phyloP scores from a whole-genome alignment of 1,140 invertebrate species.

The Aphis gossypii region DNA sequence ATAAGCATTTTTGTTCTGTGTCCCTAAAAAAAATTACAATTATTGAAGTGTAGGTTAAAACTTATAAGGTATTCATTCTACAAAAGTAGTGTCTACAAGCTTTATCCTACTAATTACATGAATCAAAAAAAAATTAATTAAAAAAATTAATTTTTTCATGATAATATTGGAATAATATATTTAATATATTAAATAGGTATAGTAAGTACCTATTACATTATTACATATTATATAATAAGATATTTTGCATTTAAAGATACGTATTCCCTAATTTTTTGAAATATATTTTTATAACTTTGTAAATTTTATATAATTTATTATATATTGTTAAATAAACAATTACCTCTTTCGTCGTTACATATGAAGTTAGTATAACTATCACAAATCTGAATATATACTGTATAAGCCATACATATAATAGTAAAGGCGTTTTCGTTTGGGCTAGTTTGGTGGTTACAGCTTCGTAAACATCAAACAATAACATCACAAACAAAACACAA shows the following conservation, averaged over 20 bases:
- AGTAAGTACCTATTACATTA: background rate
- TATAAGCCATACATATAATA: background rate
- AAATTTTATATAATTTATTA: background rate
- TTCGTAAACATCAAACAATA: constrained; percentile 18
- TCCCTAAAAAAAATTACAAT: background rate
- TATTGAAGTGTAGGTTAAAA: background rate
- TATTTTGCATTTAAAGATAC: too few species aligned
- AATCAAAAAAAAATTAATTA: background rate
- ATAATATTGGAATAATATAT: background rate
- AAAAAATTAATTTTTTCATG: too few species aligned
- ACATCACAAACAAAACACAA: background rate
- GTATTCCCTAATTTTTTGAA: background rate
- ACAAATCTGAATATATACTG: constrained; percentile 21
- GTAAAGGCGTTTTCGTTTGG: background rate
- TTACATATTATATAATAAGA: background rate
- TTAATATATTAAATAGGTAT: background rate
- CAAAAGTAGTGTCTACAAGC: background rate
- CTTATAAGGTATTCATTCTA: background rate
- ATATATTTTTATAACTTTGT: background rate
- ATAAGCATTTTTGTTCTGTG: background rate
- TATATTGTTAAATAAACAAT: background rate
- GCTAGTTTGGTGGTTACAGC: background rate
- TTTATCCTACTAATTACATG: background rate
- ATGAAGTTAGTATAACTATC: background rate
- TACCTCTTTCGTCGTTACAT: constrained; percentile 17